Evolutionary conservation across 2,888 invertebrate genomes (phyloP), one percentile per base, ranked within the genome.

Genomic region (Aspidapion aeneum): DNA sequence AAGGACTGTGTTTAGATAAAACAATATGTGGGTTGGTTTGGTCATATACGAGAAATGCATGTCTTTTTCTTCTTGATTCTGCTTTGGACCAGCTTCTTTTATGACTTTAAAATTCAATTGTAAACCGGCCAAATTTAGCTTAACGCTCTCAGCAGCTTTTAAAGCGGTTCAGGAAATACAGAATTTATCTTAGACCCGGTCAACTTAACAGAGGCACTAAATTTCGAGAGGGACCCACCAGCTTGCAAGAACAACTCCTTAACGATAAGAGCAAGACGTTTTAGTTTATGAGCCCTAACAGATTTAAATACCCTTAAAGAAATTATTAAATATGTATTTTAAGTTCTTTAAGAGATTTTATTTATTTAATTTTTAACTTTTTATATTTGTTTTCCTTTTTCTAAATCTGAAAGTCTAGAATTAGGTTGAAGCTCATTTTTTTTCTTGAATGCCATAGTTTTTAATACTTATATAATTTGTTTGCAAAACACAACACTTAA

Each of bases 1-100:
- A 78, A 71, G 74, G 74, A 71, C 75, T 74, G 70, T 74, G 72
- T 73, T 77, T 76, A 77, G 78, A 78, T 78, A 78, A 78, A 62
- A 17, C 55, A 60, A 63, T 35, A 66, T 61, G 68, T 68, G 70
- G 68, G 69, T 35, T 35, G 70, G 68, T 68, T 35, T 35, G 35
- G 35, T 35, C 35, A 35, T 35, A 35, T 35, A 35, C 35, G 35
- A 35, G 12, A 35, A 7, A 12, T 35, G 35, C 12, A n/a, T n/a
- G n/a, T 12, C 35, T 35, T 3, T 35, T 35, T 35, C 35, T 35
- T 35, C 35, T 35, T 35, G 3, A 35, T 35, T 35, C 12, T 35
- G 35, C 3, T n/a, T n/a, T n/a, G n/a, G n/a, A n/a, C n/a, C n/a
- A 35, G 12, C 5, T 7, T 35, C 35, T 35, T 35, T 3, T 7